Conservation (phyloP, 2,113 vertebrate species). For the Tachuris rubrigastra region DNA sequence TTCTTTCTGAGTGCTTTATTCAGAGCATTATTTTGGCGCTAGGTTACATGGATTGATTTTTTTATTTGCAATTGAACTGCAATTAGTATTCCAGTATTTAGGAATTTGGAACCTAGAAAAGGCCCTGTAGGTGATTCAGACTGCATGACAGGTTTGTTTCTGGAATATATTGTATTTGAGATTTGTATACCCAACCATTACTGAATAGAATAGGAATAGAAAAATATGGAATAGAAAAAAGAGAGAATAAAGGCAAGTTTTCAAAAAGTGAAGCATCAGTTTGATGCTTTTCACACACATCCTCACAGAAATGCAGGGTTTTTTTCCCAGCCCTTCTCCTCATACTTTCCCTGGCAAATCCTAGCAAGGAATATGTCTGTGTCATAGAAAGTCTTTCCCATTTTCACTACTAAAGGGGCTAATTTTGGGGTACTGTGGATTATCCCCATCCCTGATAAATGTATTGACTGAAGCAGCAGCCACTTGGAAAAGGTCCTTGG, state of each 20-base stretch:
- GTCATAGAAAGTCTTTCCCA: background rate
- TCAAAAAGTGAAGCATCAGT: background rate
- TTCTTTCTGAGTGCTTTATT: background rate
- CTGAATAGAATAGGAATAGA: no score
- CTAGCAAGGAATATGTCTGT: background rate
- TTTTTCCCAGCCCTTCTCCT: background rate
- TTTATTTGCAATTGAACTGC: background rate
- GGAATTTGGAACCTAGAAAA: background rate
- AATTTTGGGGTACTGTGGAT: background rate
- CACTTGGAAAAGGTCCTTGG: background rate
- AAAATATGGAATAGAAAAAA: background rate
- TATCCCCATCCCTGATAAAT: background rate
- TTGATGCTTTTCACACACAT: background rate
- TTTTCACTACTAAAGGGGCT: background rate
- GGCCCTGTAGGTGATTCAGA: background rate
- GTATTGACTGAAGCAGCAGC: background rate
- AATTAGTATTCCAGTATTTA: background rate
- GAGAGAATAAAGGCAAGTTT: background rate
- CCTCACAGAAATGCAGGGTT: background rate
- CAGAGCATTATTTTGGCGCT: background rate
- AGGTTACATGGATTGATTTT: background rate
- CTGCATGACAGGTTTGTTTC: background rate
- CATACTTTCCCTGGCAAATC: background rate
- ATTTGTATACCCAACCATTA: background rate
- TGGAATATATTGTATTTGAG: background rate